phyloP scores from a whole-genome alignment of 2,888 invertebrate species.

The Anthoptus insignis region DNA sequence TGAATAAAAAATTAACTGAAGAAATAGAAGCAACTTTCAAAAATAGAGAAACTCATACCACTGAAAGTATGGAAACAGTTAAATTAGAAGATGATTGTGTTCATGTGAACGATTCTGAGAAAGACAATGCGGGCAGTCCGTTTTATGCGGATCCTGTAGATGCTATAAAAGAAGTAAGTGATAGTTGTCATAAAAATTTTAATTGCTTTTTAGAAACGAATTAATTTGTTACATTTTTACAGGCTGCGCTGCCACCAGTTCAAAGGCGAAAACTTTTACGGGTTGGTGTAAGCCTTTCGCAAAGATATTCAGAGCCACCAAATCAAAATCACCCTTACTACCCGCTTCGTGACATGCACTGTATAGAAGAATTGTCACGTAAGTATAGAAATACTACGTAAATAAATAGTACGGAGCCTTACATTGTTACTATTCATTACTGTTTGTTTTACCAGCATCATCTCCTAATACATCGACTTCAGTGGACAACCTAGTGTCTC shows the following conservation, averaged over 20 bases:
- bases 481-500: slow-evolving; percentile 88
- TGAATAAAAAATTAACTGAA: slow-evolving; percentile 82
- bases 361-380: slow-evolving; percentile 85
- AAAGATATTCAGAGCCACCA: slow-evolving; percentile 89
- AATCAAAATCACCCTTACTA: slow-evolving; percentile 82
- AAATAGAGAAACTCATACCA: slow-evolving; percentile 70
- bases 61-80: slow-evolving; percentile 83
- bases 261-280: slow-evolving; percentile 77
- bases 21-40: slow-evolving; percentile 80
- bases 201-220: too few species aligned
- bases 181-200: too few species aligned
- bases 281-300: slow-evolving; percentile 79
- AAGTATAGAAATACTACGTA: too few species aligned
- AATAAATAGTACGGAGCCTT: too few species aligned
- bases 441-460: slow-evolving; percentile 64
- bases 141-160: slow-evolving; percentile 97
- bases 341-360: slow-evolving; percentile 83
- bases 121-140: slow-evolving; percentile 92
- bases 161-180: slow-evolving; percentile 88
- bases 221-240: neutral
- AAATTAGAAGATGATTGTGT: slow-evolving; percentile 76
- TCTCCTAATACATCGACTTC: slow-evolving; percentile 88
- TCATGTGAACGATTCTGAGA: slow-evolving; percentile 67
- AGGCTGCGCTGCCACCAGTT: slow-evolving; percentile 78
- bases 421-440: slow-evolving; percentile 2